Percentiles rank a stretch among this genome's conserved stretches.
These are phyloP conservation scores for Ligdia adustata DNA, from an alignment of 2,888 invertebrate species.

Conservation along the genomic window DNA sequence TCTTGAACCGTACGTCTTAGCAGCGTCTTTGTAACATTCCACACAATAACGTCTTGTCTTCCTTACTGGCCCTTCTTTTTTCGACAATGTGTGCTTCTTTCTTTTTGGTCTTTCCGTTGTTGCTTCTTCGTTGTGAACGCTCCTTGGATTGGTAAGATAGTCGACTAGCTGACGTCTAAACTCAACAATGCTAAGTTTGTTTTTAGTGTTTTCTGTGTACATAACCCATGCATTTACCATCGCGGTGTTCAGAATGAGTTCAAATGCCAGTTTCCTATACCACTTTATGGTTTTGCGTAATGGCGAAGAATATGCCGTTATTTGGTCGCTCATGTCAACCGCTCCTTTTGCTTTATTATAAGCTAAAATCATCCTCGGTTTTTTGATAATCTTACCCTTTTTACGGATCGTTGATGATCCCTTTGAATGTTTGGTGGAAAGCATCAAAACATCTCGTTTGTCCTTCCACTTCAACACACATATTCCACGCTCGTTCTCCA, in stretches of 20 bases:
- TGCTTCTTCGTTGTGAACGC: background rate
- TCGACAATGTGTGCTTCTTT: slow-evolving; percentile 21
- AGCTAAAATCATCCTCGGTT: slow-evolving; percentile 36
- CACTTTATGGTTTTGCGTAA: slow-evolving; percentile 52
- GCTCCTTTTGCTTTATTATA: slow-evolving; percentile 50
- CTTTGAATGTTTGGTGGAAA: slow-evolving; percentile 40
- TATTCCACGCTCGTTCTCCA: slow-evolving; percentile 45
- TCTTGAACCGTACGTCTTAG: slow-evolving; percentile 18
- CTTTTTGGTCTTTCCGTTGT: slow-evolving; percentile 10
- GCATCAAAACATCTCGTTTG: slow-evolving; percentile 1
- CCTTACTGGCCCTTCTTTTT: slow-evolving; percentile 22
- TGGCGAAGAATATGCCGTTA: slow-evolving; percentile 44
- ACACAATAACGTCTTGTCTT: slow-evolving; percentile 18
- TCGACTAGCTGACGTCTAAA: slow-evolving; percentile 25
- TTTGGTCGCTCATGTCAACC: slow-evolving; percentile 51
- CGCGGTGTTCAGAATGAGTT: slow-evolving; percentile 46
- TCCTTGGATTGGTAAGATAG: slow-evolving; percentile 22
- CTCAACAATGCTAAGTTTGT: slow-evolving; percentile 23
- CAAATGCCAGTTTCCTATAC: slow-evolving; percentile 50
- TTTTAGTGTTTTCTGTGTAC: slow-evolving; percentile 28
- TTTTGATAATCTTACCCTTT: slow-evolving; percentile 36
- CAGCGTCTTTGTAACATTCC: slow-evolving; percentile 22
- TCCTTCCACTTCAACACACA: slow-evolving; percentile 36
- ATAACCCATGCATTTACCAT: slow-evolving; percentile 44
- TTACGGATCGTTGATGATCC: slow-evolving; percentile 28